phyloP scores from a whole-genome alignment of 2,888 invertebrate species.

The Pachydiplax longipennis region DNA sequence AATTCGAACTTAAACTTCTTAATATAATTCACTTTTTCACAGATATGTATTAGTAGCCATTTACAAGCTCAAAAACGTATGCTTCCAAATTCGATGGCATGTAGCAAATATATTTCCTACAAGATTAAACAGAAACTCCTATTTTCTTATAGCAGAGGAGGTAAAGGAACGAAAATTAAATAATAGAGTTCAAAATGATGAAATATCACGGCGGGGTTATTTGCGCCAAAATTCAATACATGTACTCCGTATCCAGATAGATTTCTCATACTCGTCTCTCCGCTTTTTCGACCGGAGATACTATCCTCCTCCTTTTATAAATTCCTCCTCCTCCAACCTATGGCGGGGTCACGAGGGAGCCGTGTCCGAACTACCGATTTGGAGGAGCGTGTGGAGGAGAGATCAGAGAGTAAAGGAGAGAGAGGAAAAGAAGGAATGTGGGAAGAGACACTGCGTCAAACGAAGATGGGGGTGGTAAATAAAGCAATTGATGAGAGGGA shows the following conservation, averaged over 20 bases:
- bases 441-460: neutral
- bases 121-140: no score
- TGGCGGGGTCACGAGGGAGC: conserved; percentile 22
- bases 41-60: no score
- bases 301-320: neutral
- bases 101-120: no score
- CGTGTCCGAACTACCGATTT: conserved; percentile 36
- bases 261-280: neutral
- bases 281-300: neutral
- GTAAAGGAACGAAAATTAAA: neutral
- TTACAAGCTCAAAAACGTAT: no score
- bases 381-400: neutral
- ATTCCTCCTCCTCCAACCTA: neutral
- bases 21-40: no score
- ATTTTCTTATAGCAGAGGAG: no score
- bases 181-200: neutral
- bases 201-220: neutral
- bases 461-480: neutral
- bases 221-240: conserved; percentile 21
- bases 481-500: neutral
- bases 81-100: no score
- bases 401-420: no score
- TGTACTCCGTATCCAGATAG: neutral
- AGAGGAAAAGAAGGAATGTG: neutral
- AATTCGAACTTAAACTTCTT: no score